Evolutionary conservation across 1,140 invertebrate species (phyloP).

Genomic region (Lerema accius): DNA sequence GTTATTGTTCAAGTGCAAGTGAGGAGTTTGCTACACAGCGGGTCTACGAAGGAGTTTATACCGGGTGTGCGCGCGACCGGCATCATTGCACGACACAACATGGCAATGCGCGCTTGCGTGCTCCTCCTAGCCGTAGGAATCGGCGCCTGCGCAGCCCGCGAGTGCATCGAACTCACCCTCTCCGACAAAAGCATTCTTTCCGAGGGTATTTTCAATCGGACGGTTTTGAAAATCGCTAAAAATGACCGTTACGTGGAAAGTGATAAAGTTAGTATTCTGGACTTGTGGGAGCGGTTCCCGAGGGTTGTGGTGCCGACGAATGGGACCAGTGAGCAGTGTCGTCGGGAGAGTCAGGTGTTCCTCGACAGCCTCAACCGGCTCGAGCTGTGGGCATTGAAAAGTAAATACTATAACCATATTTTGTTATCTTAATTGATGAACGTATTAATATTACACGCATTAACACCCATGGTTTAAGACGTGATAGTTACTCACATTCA

Average conservation of each 20-base stretch:
- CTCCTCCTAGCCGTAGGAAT: slow-evolving; percentile 46
- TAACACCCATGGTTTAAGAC: no score
- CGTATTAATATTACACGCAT: no score
- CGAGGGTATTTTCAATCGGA: slow-evolving; percentile 63
- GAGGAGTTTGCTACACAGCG: slow-evolving; percentile 11
- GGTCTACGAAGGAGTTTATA: slow-evolving; percentile 35
- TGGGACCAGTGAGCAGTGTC: slow-evolving; percentile 72
- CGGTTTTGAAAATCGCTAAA: slow-evolving; percentile 59
- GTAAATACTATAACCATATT: slow-evolving; percentile 60
- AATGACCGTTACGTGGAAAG: slow-evolving; percentile 59
- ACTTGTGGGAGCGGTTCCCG: slow-evolving; percentile 72
- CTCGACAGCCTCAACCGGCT: slow-evolving; percentile 76
- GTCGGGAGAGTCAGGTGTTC: slow-evolving; percentile 69
- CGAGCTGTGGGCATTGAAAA: slow-evolving; percentile 84
- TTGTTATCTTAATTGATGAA: no score
- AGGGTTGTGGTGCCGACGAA: slow-evolving; percentile 70
- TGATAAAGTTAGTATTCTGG: slow-evolving; percentile 55
- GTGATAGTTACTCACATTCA: no score
- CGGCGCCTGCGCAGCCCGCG: slow-evolving; percentile 56
- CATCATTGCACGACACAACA: slow-evolving; percentile 59
- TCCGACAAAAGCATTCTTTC: slow-evolving; percentile 52
- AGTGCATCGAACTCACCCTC: slow-evolving; percentile 71
- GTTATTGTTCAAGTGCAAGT: slow-evolving; percentile 50
- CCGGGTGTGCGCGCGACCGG: slow-evolving; percentile 24
- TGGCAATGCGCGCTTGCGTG: slow-evolving; percentile 69